phyloP scores from a whole-genome alignment of 2,888 invertebrate genomes.

The Polydrusus tereticollis region DNA sequence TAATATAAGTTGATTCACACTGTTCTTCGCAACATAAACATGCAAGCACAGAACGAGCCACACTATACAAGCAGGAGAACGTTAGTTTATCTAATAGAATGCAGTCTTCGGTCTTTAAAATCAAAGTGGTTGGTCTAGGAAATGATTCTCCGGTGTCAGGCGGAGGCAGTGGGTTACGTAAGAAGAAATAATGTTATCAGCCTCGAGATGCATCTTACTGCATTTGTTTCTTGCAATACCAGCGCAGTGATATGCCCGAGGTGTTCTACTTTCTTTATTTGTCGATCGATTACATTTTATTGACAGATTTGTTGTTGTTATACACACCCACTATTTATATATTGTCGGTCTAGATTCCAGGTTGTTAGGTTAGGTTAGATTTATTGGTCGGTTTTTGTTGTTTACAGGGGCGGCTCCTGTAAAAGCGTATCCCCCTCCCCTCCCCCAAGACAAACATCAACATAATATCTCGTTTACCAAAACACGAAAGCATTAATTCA shows the following conservation, averaged over 20 bases:
- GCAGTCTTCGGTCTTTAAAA: constrained; percentile 32
- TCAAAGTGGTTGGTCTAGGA: constrained; percentile 35
- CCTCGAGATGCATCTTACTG: constrained; percentile 16
- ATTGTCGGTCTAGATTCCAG: too few species aligned
- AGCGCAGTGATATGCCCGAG: constrained; percentile 1
- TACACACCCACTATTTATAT: neutral
- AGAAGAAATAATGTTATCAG: constrained; percentile 37
- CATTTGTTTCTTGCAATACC: constrained; percentile 10
- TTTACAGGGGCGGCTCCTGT: too few species aligned
- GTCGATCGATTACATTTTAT: neutral
- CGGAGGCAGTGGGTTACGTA: constrained; percentile 42
- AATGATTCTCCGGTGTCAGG: constrained; percentile 21
- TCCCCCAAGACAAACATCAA: too few species aligned
- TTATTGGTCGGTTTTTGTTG: neutral
- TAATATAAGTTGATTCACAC: neutral
- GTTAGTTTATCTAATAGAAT: constrained; percentile 38
- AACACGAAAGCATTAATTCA: too few species aligned
- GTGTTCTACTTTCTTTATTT: constrained; percentile 19
- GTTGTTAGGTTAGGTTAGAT: too few species aligned
- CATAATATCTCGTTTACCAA: too few species aligned
- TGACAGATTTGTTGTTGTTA: neutral
- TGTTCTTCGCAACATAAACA: neutral
- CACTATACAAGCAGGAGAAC: constrained; percentile 5
- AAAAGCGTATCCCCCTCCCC: too few species aligned
- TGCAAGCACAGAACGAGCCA: neutral